These are phyloP conservation scores for Brachionichthys hirsutus DNA, from an alignment of 2,113 vertebrate species.

Conservation along the genomic window DNA sequence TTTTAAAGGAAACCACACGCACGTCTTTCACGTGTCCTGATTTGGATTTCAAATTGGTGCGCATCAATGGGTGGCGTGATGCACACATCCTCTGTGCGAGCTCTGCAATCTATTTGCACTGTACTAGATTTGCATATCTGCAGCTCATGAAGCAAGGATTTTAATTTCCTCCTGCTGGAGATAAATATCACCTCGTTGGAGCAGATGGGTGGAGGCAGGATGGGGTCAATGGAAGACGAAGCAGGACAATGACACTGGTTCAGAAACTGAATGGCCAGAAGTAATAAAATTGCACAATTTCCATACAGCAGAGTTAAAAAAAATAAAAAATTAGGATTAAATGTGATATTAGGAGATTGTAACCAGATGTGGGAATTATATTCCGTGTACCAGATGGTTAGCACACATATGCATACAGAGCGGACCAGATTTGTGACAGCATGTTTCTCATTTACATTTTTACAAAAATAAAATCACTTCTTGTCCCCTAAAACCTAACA, in stretches of 20 bases:
- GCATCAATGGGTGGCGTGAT: constrained; percentile 39
- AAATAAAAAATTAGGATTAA: constrained; percentile 57
- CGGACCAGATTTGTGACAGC: not conserved
- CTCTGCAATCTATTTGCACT: constrained; percentile 72
- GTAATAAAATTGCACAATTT: constrained; percentile 77
- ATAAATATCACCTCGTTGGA: constrained; percentile 98
- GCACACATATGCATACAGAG: no score
- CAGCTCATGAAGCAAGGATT: constrained; percentile 85
- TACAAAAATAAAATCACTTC: not conserved
- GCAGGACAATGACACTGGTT: constrained; percentile 68
- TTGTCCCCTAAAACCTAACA: not conserved
- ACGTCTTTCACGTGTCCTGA: constrained; percentile 50
- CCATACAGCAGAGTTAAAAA: constrained; percentile 50
- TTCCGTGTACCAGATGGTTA: constrained; percentile 5
- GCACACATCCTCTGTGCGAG: constrained; percentile 31
- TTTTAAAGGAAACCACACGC: constrained; percentile 17
- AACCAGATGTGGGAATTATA: constrained; percentile 4
- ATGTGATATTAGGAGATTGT: constrained; percentile 46
- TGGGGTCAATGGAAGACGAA: constrained; percentile 73
- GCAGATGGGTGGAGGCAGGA: constrained; percentile 84
- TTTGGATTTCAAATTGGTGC: constrained; percentile 60
- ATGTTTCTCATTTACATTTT: not conserved
- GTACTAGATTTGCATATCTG: constrained; percentile 88
- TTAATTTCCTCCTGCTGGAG: constrained; percentile 98
- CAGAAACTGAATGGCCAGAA: constrained; percentile 64